Base-by-base conservation (phyloP, 2,797 vertebrate genomes). In the Heteromormyrus szaboi region DNA sequence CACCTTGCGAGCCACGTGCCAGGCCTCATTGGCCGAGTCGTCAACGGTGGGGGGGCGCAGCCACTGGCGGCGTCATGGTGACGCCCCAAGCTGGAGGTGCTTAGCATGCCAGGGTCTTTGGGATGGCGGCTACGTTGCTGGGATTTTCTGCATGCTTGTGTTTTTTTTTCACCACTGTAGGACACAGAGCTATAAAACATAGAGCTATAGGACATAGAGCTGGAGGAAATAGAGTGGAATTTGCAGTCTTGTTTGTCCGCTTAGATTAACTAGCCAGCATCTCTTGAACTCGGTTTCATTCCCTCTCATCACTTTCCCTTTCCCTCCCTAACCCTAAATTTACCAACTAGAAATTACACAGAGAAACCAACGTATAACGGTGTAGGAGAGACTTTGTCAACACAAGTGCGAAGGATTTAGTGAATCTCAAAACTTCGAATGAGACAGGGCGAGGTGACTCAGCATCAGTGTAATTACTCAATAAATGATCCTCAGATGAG, bases 1-100 rank as follows among this genome's bases (percentile, higher is more conserved):
- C 93, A 93, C 92, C 91, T 93, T 7, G 54, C 88, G 48, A 89
- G 81, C 86, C 22, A 46, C 37, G 7, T 41, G 86, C 37, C 86
- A 86, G 29, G 17, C 85, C 6, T 37, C 29, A 37, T 37, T 33
- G 25, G 14, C 14, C 48, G 8, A 84, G 48, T 81, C 17, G 86
- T 50, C 83, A 86, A 53, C 46, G 48, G 72, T 68, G 88, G 86
- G 46, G 46, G 44, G n/a, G 4, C 0, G 46, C 41, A 50, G 19
- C 22, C 19, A 9, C 19, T 11, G 79, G 2, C 33, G 83, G 59
- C 86, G 72, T 48, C 50, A 0, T 87, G 50, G 79, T 89, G 89
- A 88, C 86, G 37, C 17, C 8, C 33, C 2, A 11, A 19, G 37
- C 29, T 87, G 17, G 33, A 54, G 4, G 17, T 54, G 85, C 12